Evolutionary conservation across 2,797 vertebrate genomes (phyloP).

Genomic region (Pteropus rufus): DNA sequence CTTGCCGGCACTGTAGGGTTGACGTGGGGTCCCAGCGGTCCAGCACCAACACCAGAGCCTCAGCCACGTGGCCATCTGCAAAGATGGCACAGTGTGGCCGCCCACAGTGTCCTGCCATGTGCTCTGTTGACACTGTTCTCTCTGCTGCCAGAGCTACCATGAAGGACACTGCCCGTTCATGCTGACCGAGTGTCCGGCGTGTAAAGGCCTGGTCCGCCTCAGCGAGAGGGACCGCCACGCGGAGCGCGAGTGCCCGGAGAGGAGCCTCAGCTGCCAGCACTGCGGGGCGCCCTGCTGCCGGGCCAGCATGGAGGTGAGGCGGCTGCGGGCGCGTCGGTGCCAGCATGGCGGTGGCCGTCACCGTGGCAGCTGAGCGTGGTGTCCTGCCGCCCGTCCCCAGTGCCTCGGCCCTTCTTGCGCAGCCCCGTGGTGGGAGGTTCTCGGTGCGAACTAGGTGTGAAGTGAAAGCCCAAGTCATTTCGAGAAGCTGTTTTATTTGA

Average conservation of each 20-base stretch:
- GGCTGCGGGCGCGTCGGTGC: too few relatives aligned
- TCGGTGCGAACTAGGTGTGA: background rate
- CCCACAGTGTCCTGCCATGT: fast-evolving
- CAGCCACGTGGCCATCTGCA: fast-evolving
- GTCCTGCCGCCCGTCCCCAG: background rate
- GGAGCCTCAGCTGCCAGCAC: conserved; percentile 89
- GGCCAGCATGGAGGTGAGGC: conserved; percentile 85
- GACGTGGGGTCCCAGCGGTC: fast-evolving
- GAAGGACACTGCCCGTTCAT: conserved; percentile 87
- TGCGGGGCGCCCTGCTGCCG: conserved; percentile 87
- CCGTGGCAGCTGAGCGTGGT: fast-evolving
- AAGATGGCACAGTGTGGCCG: fast-evolving
- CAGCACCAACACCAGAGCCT: background rate
- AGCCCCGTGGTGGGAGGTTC: background rate
- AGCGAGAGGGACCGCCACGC: conserved; percentile 86
- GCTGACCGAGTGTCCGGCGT: conserved; percentile 84
- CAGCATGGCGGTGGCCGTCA: too few relatives aligned
- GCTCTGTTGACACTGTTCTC: background rate
- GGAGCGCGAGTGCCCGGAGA: conserved; percentile 87
- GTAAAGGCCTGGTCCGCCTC: conserved; percentile 81
- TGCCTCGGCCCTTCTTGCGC: background rate
- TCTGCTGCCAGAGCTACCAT: conserved; percentile 80
- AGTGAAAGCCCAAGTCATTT: fast-evolving
- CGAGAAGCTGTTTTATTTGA: background rate
- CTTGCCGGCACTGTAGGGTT: fast-evolving